Evolutionary conservation across 1,140 invertebrate genomes (phyloP), one percentile per base, ranked within the genome.

Genomic region (Babylonia areolata): DNA sequence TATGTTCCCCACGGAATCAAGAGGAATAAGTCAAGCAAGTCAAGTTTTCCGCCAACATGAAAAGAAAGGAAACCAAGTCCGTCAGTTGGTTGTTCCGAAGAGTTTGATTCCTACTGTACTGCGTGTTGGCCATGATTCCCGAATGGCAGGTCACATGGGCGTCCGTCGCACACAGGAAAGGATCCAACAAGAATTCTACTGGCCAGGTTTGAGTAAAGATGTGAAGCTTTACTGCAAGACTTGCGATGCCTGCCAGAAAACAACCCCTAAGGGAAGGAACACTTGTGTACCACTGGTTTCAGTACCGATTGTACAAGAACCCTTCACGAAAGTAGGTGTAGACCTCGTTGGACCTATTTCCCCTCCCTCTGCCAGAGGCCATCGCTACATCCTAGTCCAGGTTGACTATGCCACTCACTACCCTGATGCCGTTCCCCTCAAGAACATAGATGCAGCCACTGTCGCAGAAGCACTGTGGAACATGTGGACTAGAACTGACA

Each of bases 401-500:
- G 85, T 90, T 0, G 89, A 91, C 78, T 90, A 88, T 86, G 89
- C 86, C 0, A 91, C 89, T 3, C 42, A 86, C 5, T 91, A 90
- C 81, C 87, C 90, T 12, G 89, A 91, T 40, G 88, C 88, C 20
- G 69, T 89, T 37, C 78, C 89, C 37, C 77, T 91, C 35, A 23
- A 31, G 33, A 23, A 28, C 2, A 89, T 90, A 35, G 85, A 87
- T 20, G 83, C 88, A 2, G 88, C 87, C 40, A 71, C 79, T 2
- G 87, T 89, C 28, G 82, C 87, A 42, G 90, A 90, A 69, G 88
- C 87, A 20, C 75, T 90, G 39, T 51, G 88, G 12, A 82, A 88
- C 12, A 71, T 94, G 5, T 95, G 95, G 90, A 87, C 89, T 17
- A 87, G 90, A 75, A 89, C 94, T 81, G 95, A 94, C 39, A 86